phyloP scores from a whole-genome alignment of 2,797 vertebrate genomes.

The Discoglossus pictus region DNA sequence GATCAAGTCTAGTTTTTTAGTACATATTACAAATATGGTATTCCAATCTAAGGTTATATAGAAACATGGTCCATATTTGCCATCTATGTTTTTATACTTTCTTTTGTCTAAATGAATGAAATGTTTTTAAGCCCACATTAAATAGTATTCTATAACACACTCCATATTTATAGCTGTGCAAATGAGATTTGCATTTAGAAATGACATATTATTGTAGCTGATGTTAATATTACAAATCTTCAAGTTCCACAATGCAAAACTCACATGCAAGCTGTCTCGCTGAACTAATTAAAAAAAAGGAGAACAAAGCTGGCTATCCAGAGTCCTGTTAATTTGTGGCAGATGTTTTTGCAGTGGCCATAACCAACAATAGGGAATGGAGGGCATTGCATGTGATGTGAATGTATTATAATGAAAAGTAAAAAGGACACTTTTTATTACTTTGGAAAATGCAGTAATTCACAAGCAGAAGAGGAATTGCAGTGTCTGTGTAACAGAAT shows the following conservation, averaged over 20 bases:
- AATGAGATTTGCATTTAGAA: too few species aligned
- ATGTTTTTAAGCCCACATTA: too few species aligned
- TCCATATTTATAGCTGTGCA: too few species aligned
- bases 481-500: conserved; percentile 28
- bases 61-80: too few species aligned
- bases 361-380: conserved; percentile 19
- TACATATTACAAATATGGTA: too few species aligned
- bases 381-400: not conserved
- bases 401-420: not conserved
- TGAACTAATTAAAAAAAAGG: conserved; percentile 27
- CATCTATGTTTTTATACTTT: too few species aligned
- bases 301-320: conserved; percentile 16
- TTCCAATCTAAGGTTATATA: too few species aligned
- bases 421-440: conserved; percentile 36
- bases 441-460: conserved; percentile 41
- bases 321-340: conserved; percentile 16
- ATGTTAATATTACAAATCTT: not conserved
- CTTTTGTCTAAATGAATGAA: too few species aligned
- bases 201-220: too few species aligned
- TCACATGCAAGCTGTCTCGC: not conserved
- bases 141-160: too few species aligned
- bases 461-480: conserved; percentile 35
- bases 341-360: conserved; percentile 7
- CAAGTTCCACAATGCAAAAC: not conserved
- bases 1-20: too few species aligned